phyloP scores from a whole-genome alignment of 1,140 invertebrate genomes.

The Megalonaias nervosa region DNA sequence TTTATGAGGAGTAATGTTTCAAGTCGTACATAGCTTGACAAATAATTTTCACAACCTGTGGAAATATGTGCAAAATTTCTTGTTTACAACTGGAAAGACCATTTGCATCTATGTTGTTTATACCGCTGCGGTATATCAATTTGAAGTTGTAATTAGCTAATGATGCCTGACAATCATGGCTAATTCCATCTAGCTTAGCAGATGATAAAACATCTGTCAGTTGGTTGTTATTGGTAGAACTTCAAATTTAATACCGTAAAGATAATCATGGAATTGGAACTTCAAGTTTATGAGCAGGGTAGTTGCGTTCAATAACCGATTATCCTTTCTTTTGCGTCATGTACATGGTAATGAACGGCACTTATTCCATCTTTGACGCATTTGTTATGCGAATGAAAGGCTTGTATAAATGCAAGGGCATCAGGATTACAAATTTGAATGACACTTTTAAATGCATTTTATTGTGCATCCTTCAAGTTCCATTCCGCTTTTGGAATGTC shows the following conservation, averaged over 20 bases:
- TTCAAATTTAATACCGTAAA: constrained; percentile 25
- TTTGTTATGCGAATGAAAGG: constrained; percentile 40
- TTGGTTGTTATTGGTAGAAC: constrained; percentile 33
- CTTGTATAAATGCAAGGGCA: constrained; percentile 30
- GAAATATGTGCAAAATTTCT: neutral
- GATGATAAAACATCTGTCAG: constrained; percentile 25
- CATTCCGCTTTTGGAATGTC: neutral
- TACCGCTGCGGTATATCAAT: constrained; percentile 23
- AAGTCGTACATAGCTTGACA: neutral
- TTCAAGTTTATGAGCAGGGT: constrained; percentile 26
- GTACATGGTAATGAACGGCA: constrained; percentile 52
- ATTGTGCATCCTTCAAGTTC: constrained; percentile 11
- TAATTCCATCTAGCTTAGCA: constrained; percentile 22
- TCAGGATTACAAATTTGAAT: constrained; percentile 22
- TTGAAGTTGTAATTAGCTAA: constrained; percentile 22
- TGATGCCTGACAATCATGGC: constrained; percentile 23
- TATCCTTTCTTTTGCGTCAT: constrained; percentile 36
- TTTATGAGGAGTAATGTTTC: neutral
- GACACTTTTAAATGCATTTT: constrained; percentile 42
- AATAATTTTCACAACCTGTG: constrained; percentile 12
- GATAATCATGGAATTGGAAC: constrained; percentile 29
- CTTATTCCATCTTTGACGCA: constrained; percentile 46
- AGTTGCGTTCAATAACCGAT: constrained; percentile 39
- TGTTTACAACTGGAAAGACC: neutral
- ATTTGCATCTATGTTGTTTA: constrained; percentile 27